Evolutionary conservation across 2,888 invertebrate genomes (phyloP), one percentile per base, ranked within the genome.

Genomic region (Axea sp.): DNA sequence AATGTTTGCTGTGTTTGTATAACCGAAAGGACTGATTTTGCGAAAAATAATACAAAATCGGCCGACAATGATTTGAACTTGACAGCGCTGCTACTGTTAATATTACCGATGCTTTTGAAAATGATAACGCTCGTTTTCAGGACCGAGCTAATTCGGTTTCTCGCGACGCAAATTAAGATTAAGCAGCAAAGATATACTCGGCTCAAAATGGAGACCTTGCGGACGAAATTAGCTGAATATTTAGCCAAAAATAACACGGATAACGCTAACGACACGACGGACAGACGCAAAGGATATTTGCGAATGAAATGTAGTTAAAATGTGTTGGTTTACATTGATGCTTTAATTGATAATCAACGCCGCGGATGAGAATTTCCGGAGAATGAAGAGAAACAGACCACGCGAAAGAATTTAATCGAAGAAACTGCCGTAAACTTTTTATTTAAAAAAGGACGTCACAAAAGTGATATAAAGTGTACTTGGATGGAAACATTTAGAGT

Each of bases 111-210:
- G 37, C 60, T 51, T 68, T 59, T 69, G 53, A 51, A 71, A 71
- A 55, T 71, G 62, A 71, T 62, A 62, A 62, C 49, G 55, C 24
- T 41, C 39, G 64, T 64, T 72, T 51, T 57, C 64, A 72, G 64
- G 71, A 64, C 17, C 49, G 49, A 33, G 24, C 71, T 72, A 72
- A 72, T 72, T 64, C 43, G 11, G 30, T 37, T 43, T 60, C 57
- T 64, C 35, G 62, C 62, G 55, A 49, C 55, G 62, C 71, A 71
- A 64, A 71, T 64, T 71, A 64, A 64, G 71, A 71, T 71, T 71
- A 71, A 71, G 57, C 57, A 57, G 49, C 62, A 28, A 8, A 71
- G 55, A 71, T 64, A 71, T 71, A 71, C 57, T 43, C 35, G 35
- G 64, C 64, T 49, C 31, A 62, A 69, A 71, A 62, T 62, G 55